Base-by-base conservation (phyloP, 2,113 vertebrate genomes). In the Erpornis zantholeuca region DNA sequence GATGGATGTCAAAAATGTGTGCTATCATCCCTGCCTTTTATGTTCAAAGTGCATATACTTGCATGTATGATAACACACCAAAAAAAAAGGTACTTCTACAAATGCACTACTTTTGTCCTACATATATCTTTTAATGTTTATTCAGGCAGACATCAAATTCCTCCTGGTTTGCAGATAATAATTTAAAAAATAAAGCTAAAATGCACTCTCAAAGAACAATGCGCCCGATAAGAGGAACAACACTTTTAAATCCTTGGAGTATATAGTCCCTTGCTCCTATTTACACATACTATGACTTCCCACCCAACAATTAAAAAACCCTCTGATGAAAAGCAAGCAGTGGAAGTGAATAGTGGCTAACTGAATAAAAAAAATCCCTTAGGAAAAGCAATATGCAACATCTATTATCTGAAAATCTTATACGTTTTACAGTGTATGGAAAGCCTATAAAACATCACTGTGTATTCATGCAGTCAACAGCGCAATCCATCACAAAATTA, bases 401-500 rank as follows among this genome's bases (percentile, higher is more conserved):
- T 19, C 49, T 79, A 54, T 85, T 60, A 76, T 78, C 44, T 77
- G 29, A 82, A 93, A 90, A 79, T 88, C 33, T 36, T 54, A 22
- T 52, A 17, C 0, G 1, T 78, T 72, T 82, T 86, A 14, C 14
- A 50, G 21, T 75, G 11, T 75, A 36, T 49, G 23, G 45, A 80
- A 90, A 85, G 29, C 27, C 53, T 69, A 53, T 72, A 57, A 90
- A 92, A 63, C 2, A 54, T 69, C 15, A 24, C 29, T 56, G 16
- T 40, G 15, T 53, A 57, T 92, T 93, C 66, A 90, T 49, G n/a
- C 22, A 85, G 44, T 7, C 20, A 85, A 11, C n/a, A 57, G 11
- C 28, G 31, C 31, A 88, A 94, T 93, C 45, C 40, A 85, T 85
- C 61, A 86, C 94, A 64, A 65, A 93, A 42, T 61, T 91, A 94